Base-by-base conservation (phyloP, 2,888 invertebrate species). In the Calameuta idolon region DNA sequence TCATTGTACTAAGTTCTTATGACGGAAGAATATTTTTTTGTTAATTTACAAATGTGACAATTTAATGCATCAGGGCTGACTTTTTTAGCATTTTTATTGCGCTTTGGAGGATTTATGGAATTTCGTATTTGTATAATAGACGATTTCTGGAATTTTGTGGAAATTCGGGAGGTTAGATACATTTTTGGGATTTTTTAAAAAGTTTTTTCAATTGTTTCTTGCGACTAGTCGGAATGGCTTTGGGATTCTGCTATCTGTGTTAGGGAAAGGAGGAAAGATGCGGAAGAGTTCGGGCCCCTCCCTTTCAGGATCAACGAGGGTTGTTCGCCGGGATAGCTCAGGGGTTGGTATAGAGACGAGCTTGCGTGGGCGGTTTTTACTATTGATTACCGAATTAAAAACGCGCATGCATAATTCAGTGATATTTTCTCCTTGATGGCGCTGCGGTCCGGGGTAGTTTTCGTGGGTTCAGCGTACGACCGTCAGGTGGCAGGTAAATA, bases 351-450 rank as follows among this genome's bases (percentile, higher is more conserved):
- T 78, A 77, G 81, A 77, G 82, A 82, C 85, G 87, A 15, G 40
- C 71, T 84, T 82, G 84, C 85, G 84, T 85, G 85, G 85, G 85
- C 82, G 87, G 86, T 90, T 90, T 90, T 90, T 89, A 89, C 90
- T 90, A 90, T 90, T 89, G 90, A 90, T 90, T 89, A 89, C 87
- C 87, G 88, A 89, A 90, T 89, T 89, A 90, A 90, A 90, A 90
- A 90, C 89, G 89, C 89, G 90, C 89, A 89, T 90, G 89, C 87
- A 90, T 90, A 90, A 90, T 90, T 90, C 89, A 87, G 84, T 85
- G 86, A 87, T 86, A 86, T 71, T 71, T 76, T n/a, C 15, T 34
- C 11, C 69, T 69, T 31, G 31, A 74, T 55, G 75, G 73, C 75
- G 71, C 40, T 81, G 79, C 55, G 69, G 30, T 23, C 4, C 23